Percentiles rank a stretch among this genome's conserved stretches.
Conservation (phyloP, 53 echinoderm and acorn worm species). For the Pentamera pediparva region DNA sequence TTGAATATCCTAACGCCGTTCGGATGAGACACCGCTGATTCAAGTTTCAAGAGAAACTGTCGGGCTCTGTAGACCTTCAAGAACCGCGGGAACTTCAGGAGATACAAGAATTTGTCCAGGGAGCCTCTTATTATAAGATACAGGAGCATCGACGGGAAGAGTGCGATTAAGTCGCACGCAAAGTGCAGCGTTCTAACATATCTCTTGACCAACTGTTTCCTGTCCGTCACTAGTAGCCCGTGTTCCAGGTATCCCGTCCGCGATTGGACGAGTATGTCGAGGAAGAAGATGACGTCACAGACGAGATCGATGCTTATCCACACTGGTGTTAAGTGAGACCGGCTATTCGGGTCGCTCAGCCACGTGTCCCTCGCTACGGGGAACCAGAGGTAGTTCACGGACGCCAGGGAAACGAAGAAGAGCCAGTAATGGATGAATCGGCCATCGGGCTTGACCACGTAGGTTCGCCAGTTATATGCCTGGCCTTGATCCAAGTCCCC, state of each 20-base stretch:
- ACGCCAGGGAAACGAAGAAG: conserved; percentile 55
- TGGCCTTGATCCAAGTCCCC: too few relatives aligned
- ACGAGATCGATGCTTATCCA: conserved; percentile 69
- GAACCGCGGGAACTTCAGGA: conserved; percentile 60
- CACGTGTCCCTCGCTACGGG: conserved; percentile 82
- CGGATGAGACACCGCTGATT: conserved; percentile 57
- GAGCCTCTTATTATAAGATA: too few relatives aligned
- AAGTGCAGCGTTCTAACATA: conserved; percentile 56
- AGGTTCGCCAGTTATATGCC: not conserved
- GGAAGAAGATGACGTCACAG: conserved; percentile 70
- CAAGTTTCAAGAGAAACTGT: conserved; percentile 54
- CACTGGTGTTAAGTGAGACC: conserved; percentile 19
- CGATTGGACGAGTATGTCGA: conserved; percentile 74
- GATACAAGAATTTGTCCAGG: too few relatives aligned
- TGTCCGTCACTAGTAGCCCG: conserved; percentile 60
- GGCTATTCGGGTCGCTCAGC: conserved; percentile 57
- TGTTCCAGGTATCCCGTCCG: conserved; percentile 78
- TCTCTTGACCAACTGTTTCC: conserved; percentile 45
- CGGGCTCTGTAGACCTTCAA: conserved; percentile 55
- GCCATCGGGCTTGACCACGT: conserved; percentile 68
- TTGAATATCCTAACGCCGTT: conserved; percentile 64
- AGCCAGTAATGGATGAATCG: conserved; percentile 77
- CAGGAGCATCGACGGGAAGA: too few relatives aligned
- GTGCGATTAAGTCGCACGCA: conserved; percentile 48
- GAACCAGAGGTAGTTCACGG: conserved; percentile 81